A percentile compares a stretch with the other conserved stretches of the same genome.
Conservation (phyloP, 1,140 invertebrate genomes). For the Cephus cinctus region DNA sequence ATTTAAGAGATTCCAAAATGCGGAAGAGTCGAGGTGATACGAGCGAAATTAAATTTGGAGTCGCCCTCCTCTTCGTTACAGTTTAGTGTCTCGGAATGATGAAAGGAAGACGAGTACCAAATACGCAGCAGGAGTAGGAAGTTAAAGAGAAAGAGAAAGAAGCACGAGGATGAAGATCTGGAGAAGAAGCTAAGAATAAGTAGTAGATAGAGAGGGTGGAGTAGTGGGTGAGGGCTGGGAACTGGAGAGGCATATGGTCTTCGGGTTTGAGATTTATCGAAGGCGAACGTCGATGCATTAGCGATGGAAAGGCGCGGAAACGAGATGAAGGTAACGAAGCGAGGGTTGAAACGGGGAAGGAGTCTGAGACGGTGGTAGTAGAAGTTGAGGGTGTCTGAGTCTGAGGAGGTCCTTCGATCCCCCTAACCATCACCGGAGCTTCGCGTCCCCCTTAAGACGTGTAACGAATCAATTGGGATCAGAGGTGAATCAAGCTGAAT, state of each 20-base stretch:
- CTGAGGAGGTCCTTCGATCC: slow-evolving; percentile 2
- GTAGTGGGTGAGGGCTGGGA: slow-evolving; percentile 10
- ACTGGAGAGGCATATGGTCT: slow-evolving; percentile 21
- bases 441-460: too few species aligned
- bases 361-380: slow-evolving; percentile 6
- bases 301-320: slow-evolving; percentile 34
- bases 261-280: slow-evolving; percentile 34
- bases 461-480: slow-evolving; percentile 48
- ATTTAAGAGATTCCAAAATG: too few species aligned
- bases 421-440: too few species aligned
- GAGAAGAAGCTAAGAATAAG: neutral
- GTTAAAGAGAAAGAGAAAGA: neutral
- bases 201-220: slow-evolving; percentile 12
- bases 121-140: too few species aligned
- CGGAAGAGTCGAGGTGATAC: too few species aligned
- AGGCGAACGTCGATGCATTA: slow-evolving; percentile 41
- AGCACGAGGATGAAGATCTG: neutral
- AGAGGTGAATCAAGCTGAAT: slow-evolving; percentile 11
- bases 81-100: too few species aligned
- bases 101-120: too few species aligned
- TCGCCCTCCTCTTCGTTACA: too few species aligned
- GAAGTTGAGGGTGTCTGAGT: neutral
- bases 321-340: slow-evolving; percentile 37
- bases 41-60: too few species aligned
- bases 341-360: slow-evolving; percentile 30